Conservation (phyloP, 2,888 invertebrate species). For the Myopa tessellatipennis region DNA sequence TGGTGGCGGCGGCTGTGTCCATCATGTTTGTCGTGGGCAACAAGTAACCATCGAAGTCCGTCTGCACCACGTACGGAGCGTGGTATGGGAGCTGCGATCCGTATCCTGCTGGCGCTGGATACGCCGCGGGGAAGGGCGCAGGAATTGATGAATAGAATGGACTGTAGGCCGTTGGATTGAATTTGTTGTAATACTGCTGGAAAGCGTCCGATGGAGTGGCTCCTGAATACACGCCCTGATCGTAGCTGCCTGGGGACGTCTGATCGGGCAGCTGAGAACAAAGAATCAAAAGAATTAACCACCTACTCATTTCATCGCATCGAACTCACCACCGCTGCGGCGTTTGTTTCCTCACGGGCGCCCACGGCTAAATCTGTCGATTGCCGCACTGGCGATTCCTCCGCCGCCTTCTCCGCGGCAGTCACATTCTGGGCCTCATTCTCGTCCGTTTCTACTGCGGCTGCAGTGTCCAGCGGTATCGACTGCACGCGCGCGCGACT, state of each 20-base stretch:
- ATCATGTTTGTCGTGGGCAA: constrained; percentile 57
- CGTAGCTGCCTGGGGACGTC: constrained; percentile 53
- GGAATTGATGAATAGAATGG: constrained; percentile 51
- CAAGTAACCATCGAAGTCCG: constrained; percentile 68
- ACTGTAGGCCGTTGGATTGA: constrained; percentile 57
- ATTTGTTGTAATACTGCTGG: constrained; percentile 64
- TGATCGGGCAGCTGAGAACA: constrained; percentile 52
- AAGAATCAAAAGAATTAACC: background rate
- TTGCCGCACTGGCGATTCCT: background rate
- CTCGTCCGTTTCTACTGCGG: background rate
- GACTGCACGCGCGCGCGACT: background rate
- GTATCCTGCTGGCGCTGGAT: constrained; percentile 51
- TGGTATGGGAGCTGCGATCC: constrained; percentile 52
- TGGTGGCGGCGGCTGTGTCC: constrained; percentile 46
- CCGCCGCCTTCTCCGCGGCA: background rate
- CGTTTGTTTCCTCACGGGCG: constrained; percentile 27
- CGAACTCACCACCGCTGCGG: constrained; percentile 27
- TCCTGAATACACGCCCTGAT: constrained; percentile 55
- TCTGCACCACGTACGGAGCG: constrained; percentile 63
- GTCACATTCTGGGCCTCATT: background rate
- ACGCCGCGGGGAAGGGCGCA: constrained; percentile 37
- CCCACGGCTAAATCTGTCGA: background rate
- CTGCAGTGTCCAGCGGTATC: constrained; percentile 37
- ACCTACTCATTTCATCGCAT: background rate
- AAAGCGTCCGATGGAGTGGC: constrained; percentile 63